Conservation (phyloP, 53 echinoderm and acorn worm species). For the Echinarachnius parma region DNA sequence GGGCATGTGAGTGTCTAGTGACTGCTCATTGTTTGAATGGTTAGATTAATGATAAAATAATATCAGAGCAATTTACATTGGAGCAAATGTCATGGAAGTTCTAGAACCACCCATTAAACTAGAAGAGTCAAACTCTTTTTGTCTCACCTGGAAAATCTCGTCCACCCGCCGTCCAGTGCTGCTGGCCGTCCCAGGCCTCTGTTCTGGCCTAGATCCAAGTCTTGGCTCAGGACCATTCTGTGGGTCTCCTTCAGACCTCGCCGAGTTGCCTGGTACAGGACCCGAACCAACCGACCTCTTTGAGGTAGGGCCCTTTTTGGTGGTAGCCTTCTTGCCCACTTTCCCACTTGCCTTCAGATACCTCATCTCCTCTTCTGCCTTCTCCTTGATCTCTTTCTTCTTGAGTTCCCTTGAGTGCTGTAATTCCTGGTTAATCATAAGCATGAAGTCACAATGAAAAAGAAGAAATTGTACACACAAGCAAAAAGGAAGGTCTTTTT, state of each 20-base stretch:
- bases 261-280: not conserved
- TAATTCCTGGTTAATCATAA: constrained; percentile 63
- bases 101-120: no score
- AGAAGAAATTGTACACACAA: not conserved
- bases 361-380: constrained; percentile 85
- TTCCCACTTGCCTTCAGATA: constrained; percentile 92
- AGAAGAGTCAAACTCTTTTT: no score
- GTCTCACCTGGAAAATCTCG: constrained; percentile 89
- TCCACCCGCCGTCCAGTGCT: constrained; percentile 85
- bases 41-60: no score
- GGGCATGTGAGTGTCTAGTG: no score
- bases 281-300: constrained; percentile 38
- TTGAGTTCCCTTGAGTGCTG: constrained; percentile 84
- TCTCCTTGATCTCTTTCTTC: constrained; percentile 75
- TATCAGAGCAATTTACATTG: no score
- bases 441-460: not conserved
- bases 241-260: not conserved
- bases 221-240: constrained; percentile 8
- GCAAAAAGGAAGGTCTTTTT: not conserved
- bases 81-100: no score
- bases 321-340: constrained; percentile 73
- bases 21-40: no score
- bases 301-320: constrained; percentile 46
- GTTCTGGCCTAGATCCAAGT: not conserved
- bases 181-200: constrained; percentile 80